These are phyloP conservation scores for Mustela lutreola DNA, from an alignment of 2,113 vertebrate genomes.

Conservation along the genomic window DNA sequence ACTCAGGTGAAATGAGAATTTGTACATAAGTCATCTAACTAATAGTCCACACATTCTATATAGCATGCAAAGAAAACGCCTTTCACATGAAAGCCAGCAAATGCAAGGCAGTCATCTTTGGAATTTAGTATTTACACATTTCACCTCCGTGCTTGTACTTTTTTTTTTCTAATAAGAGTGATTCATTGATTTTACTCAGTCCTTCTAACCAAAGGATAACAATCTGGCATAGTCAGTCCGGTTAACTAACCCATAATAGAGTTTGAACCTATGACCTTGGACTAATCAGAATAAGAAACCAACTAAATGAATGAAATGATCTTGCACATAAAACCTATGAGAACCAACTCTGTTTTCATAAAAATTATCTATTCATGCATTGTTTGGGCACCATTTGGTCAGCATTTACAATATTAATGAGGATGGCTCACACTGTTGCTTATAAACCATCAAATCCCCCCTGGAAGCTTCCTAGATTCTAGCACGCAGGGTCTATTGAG, in stretches of 20 bases:
- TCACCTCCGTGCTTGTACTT: not conserved
- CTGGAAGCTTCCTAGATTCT: not conserved
- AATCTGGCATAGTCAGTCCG: not conserved
- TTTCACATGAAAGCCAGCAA: not conserved
- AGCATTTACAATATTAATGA: slow-evolving; percentile 86
- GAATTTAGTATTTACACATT: slow-evolving; percentile 7
- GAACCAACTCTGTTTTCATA: not conserved
- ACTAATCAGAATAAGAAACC: not conserved
- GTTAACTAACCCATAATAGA: not conserved
- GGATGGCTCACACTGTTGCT: not conserved
- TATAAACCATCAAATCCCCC: slow-evolving; percentile 44
- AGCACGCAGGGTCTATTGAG: not conserved
- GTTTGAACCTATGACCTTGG: not conserved
- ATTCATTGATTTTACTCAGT: slow-evolving; percentile 34
- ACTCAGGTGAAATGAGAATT: not conserved
- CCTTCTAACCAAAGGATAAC: not conserved
- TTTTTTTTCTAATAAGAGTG: not conserved
- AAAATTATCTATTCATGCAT: not conserved
- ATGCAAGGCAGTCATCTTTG: not conserved
- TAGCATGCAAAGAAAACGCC: not conserved
- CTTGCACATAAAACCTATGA: not conserved
- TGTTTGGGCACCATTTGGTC: slow-evolving; percentile 75
- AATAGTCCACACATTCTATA: not conserved
- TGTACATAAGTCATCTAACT: not conserved
- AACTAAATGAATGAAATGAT: slow-evolving; percentile 21